Percentiles rank a stretch among this genome's conserved stretches.
Evolutionary conservation across 2,113 vertebrate species (phyloP).

Genomic region (Psammodynastes pulverulentus): DNA sequence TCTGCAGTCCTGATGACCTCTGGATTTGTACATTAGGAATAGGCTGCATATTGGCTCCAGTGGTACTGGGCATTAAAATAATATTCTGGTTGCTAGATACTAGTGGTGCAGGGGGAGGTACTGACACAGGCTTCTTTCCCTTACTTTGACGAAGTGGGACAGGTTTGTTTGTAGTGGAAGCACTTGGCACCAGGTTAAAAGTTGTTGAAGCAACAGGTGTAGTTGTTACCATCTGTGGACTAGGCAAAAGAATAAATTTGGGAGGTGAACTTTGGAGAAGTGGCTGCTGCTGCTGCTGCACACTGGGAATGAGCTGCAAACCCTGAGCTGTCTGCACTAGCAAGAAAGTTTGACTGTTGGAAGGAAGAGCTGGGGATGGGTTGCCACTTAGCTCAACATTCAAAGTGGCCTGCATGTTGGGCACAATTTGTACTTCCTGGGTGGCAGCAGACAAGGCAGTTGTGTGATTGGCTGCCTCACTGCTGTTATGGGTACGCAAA

Average conservation of each 20-base stretch:
- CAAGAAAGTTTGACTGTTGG: conserved; percentile 76
- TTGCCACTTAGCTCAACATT: conserved; percentile 51
- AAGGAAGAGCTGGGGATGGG: not conserved
- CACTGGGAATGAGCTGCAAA: conserved; percentile 84
- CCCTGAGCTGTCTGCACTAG: conserved; percentile 81
- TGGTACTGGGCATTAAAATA: conserved; percentile 2
- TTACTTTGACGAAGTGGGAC: not conserved
- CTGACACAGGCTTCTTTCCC: conserved; percentile 2
- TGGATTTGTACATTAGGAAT: conserved; percentile 35
- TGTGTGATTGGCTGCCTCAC: not conserved
- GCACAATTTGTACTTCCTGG: conserved; percentile 60
- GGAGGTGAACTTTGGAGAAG: conserved; percentile 53
- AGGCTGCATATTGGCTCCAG: not conserved
- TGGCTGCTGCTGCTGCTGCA: conserved; percentile 60
- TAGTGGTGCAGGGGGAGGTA: not conserved
- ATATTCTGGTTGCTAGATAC: conserved; percentile 40
- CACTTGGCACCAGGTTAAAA: conserved; percentile 62
- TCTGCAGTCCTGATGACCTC: not conserved
- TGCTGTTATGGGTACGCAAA: conserved; percentile 67
- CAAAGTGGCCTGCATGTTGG: conserved; percentile 56
- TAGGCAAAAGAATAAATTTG: conserved; percentile 61
- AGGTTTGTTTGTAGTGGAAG: conserved; percentile 50
- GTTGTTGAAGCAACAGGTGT: conserved; percentile 69
- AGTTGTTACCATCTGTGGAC: conserved; percentile 26
- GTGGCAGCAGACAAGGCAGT: conserved; percentile 13